These are phyloP conservation scores for Scleropages formosus DNA, from an alignment of 2,797 vertebrate species.

Conservation along the genomic window DNA sequence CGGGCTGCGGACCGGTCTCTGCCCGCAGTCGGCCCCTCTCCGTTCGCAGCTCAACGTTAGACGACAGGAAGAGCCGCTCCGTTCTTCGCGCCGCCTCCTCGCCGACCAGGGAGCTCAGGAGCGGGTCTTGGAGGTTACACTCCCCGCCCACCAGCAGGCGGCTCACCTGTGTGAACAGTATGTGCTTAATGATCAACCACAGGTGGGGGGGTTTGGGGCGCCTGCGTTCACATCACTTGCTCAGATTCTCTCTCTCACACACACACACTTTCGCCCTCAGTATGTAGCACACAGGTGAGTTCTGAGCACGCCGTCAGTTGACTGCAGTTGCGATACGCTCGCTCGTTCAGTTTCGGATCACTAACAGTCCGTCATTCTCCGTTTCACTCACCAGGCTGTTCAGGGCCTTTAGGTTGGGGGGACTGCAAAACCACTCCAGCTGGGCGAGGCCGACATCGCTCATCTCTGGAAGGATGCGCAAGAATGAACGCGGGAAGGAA, in stretches of 20 bases:
- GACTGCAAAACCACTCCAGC: constrained; percentile 67
- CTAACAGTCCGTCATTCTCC: neutral
- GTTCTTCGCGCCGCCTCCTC: constrained; percentile 60
- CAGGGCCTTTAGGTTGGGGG: constrained; percentile 66
- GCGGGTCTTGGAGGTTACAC: constrained; percentile 49
- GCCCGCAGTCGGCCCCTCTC: constrained; percentile 57
- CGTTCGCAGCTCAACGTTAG: constrained; percentile 63
- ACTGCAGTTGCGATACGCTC: neutral
- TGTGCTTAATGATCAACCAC: neutral
- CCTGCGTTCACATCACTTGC: neutral
- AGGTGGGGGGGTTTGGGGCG: too few species aligned
- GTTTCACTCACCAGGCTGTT: constrained; percentile 73
- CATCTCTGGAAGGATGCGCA: constrained; percentile 66
- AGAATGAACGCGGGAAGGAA: neutral
- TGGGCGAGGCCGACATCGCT: constrained; percentile 64
- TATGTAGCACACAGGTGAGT: neutral
- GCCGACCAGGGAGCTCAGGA: constrained; percentile 61
- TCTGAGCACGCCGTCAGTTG: neutral
- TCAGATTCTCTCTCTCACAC: neutral
- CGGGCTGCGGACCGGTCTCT: constrained; percentile 47
- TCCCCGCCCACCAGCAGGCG: constrained; percentile 53
- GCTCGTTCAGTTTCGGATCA: neutral
- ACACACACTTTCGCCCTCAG: too few species aligned
- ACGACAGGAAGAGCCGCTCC: constrained; percentile 69
- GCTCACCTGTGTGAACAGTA: constrained; percentile 59